Percentiles rank a stretch among this genome's conserved stretches.
Evolutionary conservation across 2,113 vertebrate species (phyloP).

Genomic region (Corythornis madagascariensis): DNA sequence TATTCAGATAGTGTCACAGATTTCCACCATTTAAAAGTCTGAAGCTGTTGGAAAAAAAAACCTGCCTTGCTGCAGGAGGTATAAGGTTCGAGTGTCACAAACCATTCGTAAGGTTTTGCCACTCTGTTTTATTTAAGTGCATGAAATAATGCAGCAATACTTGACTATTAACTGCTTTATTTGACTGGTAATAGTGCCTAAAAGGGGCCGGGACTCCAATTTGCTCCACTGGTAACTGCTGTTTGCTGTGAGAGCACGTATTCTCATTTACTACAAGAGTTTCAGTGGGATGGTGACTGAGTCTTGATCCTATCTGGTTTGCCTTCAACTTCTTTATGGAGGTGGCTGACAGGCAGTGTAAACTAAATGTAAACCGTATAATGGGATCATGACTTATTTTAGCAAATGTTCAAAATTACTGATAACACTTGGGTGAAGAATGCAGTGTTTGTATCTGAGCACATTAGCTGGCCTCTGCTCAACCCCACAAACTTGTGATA

Average conservation of each 20-base stretch:
- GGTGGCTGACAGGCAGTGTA: background rate
- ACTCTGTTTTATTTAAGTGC: background rate
- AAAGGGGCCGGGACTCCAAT: slow-evolving; percentile 6
- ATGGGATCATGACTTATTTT: background rate
- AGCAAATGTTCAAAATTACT: background rate
- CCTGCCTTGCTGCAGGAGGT: background rate
- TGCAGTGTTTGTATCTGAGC: no score
- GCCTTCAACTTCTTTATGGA: background rate
- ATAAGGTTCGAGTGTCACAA: background rate
- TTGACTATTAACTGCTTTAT: slow-evolving; percentile 53
- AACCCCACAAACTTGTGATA: no score
- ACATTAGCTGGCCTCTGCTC: background rate
- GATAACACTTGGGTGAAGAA: background rate
- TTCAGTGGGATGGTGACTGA: background rate
- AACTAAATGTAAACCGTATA: background rate
- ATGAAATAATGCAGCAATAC: slow-evolving; percentile 28
- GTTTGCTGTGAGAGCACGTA: background rate
- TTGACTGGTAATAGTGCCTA: slow-evolving; percentile 34
- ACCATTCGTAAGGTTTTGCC: background rate
- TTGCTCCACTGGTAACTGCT: background rate
- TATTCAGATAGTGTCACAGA: background rate
- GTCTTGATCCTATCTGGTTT: background rate
- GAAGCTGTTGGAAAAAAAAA: background rate
- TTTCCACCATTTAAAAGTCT: background rate
- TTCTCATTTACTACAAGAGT: background rate